phyloP scores from a whole-genome alignment of 2,113 vertebrate genomes.

The Pteropus alecto region DNA sequence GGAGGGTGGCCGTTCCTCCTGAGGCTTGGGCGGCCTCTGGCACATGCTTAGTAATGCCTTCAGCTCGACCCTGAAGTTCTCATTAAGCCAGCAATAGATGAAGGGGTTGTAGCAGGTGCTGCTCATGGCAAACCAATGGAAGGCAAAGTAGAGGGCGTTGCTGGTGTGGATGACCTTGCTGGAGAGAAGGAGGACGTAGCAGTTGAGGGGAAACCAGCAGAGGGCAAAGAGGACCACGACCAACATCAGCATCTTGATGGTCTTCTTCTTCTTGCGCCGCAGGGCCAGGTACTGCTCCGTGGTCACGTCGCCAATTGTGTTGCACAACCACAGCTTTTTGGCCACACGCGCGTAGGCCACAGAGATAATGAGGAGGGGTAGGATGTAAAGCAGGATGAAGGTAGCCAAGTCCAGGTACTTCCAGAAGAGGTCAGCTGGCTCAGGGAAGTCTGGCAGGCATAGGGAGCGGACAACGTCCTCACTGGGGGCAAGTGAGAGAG shows the following conservation, averaged over 20 bases:
- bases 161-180: slow-evolving; percentile 91
- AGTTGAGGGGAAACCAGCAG: slow-evolving; percentile 97
- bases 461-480: slow-evolving; percentile 89
- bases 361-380: slow-evolving; percentile 93
- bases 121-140: slow-evolving; percentile 97
- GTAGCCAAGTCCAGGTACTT: slow-evolving; percentile 94
- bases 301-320: slow-evolving; percentile 91
- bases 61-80: slow-evolving; percentile 91
- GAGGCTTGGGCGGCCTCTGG: slow-evolving; percentile 73
- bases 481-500: slow-evolving; percentile 70
- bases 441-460: slow-evolving; percentile 93
- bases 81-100: slow-evolving; percentile 97
- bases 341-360: slow-evolving; percentile 90
- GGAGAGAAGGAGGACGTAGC: slow-evolving; percentile 93
- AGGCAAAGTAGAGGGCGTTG: slow-evolving; percentile 92
- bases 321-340: slow-evolving; percentile 92
- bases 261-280: slow-evolving; percentile 89
- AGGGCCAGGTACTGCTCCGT: slow-evolving; percentile 90
- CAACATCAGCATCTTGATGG: slow-evolving; percentile 95
- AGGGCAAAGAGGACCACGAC: slow-evolving; percentile 92
- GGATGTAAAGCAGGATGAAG: slow-evolving; percentile 92
- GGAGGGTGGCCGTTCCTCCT: slow-evolving; percentile 68
- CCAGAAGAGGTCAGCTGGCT: slow-evolving; percentile 95
- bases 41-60: slow-evolving; percentile 88
- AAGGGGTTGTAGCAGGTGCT: slow-evolving; percentile 98